Conservation (phyloP, 1,140 invertebrate species). For the Drosophila virilis region DNA sequence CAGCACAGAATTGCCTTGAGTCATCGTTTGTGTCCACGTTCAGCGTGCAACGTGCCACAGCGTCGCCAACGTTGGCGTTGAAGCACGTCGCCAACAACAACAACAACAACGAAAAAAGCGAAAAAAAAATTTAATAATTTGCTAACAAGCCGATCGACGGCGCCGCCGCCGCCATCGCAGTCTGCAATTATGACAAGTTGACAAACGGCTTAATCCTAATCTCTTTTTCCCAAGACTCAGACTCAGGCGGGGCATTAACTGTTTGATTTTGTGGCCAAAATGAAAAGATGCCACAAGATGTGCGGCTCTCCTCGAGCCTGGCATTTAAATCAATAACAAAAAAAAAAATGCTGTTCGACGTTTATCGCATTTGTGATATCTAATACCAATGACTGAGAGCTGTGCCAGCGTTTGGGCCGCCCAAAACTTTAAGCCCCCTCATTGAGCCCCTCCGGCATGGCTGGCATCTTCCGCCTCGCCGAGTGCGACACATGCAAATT, state of each 20-base stretch:
- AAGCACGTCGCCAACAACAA: slow-evolving; percentile 21
- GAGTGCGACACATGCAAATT: slow-evolving; percentile 82
- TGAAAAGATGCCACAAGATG: slow-evolving; percentile 10
- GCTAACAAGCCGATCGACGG: slow-evolving; percentile 71
- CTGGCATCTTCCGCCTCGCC: slow-evolving; percentile 32
- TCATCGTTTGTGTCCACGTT: slow-evolving; percentile 69
- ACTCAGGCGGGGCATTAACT: slow-evolving; percentile 22
- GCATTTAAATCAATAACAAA: slow-evolving; percentile 80
- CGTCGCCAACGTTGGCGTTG: slow-evolving; percentile 45
- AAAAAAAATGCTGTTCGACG: slow-evolving; percentile 63
- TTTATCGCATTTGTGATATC: slow-evolving; percentile 78
- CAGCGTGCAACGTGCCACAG: slow-evolving; percentile 45
- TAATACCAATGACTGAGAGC: slow-evolving; percentile 59
- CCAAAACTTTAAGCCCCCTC: not conserved
- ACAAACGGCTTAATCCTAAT: slow-evolving; percentile 83
- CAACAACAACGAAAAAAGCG: not conserved
- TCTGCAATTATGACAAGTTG: slow-evolving; percentile 81
- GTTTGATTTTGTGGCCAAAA: slow-evolving; percentile 45
- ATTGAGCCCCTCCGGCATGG: not conserved
- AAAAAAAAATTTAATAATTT: slow-evolving; percentile 68
- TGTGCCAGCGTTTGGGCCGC: not conserved
- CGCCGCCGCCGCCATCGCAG: slow-evolving; percentile 47
- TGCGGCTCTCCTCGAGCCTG: slow-evolving; percentile 14
- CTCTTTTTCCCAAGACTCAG: slow-evolving; percentile 49
- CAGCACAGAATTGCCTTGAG: slow-evolving; percentile 77